A percentile compares a stretch with the other conserved stretches of the same genome.
phyloP scores from a whole-genome alignment of 1,140 invertebrate species.

The Microplitis mediator region DNA sequence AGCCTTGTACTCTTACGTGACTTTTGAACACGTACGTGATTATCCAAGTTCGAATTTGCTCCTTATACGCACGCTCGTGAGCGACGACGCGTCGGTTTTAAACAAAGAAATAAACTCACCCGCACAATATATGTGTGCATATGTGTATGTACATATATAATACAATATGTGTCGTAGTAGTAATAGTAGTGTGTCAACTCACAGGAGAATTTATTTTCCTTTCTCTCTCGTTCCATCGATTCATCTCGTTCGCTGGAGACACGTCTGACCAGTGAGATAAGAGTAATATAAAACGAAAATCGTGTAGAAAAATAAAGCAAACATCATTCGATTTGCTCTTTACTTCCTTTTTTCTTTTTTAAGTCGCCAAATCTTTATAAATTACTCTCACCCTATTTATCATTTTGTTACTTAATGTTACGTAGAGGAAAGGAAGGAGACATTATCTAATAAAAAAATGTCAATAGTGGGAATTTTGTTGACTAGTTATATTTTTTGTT shows the following conservation, averaged over 20 bases:
- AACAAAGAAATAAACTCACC: background rate
- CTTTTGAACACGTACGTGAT: conserved; percentile 6
- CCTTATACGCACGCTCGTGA: background rate
- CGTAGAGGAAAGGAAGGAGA: too few species aligned
- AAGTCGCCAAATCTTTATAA: too few species aligned
- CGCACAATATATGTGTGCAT: background rate
- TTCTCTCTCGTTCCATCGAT: background rate
- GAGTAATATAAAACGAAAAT: background rate
- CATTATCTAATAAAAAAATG: too few species aligned
- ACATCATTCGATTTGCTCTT: background rate
- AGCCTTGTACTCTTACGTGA: conserved; percentile 5
- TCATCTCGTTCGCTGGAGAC: background rate
- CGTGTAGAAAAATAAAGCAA: background rate
- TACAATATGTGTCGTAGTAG: background rate
- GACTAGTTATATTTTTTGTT: too few species aligned
- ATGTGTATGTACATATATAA: background rate
- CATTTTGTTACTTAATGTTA: background rate
- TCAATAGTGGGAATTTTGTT: too few species aligned
- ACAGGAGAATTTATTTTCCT: background rate
- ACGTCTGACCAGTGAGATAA: conserved; percentile 1
- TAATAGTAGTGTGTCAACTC: too few species aligned
- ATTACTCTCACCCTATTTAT: background rate
- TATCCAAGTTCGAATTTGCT: background rate
- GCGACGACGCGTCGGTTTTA: background rate
- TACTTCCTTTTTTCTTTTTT: background rate